These are phyloP conservation scores for Geopemphigus sp. DNA, from an alignment of 1,140 invertebrate species.

Conservation along the genomic window DNA sequence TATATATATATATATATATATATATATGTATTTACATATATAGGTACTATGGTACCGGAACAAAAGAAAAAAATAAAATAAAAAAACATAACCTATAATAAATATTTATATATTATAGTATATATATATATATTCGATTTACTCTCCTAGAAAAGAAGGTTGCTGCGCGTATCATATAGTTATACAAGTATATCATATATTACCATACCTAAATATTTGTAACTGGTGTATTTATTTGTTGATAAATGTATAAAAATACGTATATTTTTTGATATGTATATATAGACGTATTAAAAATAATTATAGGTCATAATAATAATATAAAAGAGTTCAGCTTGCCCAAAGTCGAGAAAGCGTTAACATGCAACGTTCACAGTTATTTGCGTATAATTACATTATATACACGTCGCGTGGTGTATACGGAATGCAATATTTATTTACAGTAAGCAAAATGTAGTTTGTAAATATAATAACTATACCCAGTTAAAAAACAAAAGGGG, in stretches of 20 bases:
- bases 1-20: not conserved
- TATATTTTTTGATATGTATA: not conserved
- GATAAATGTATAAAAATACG: too few species aligned
- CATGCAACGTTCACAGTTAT: constrained; percentile 11
- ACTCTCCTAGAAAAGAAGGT: not conserved
- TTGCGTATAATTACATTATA: not conserved
- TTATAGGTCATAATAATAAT: not conserved
- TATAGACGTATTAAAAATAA: not conserved
- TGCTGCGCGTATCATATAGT: not conserved
- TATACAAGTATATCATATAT: too few species aligned
- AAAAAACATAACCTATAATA: constrained; percentile 3
- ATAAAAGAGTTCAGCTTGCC: constrained; percentile 45
- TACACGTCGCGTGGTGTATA: not conserved
- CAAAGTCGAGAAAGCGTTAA: constrained; percentile 44
- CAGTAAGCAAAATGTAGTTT: not conserved
- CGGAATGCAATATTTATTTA: not conserved
- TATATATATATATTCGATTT: not conserved
- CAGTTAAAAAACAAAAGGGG: too few species aligned
- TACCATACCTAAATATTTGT: too few species aligned
- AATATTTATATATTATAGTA: too few species aligned
- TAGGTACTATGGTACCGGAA: not conserved
- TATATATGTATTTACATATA: not conserved
- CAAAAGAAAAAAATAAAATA: constrained; percentile 11
- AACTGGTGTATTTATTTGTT: too few species aligned
- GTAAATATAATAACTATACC: too few species aligned